phyloP scores from a whole-genome alignment of 2,113 vertebrate genomes.

The Amblyornis subalaris region DNA sequence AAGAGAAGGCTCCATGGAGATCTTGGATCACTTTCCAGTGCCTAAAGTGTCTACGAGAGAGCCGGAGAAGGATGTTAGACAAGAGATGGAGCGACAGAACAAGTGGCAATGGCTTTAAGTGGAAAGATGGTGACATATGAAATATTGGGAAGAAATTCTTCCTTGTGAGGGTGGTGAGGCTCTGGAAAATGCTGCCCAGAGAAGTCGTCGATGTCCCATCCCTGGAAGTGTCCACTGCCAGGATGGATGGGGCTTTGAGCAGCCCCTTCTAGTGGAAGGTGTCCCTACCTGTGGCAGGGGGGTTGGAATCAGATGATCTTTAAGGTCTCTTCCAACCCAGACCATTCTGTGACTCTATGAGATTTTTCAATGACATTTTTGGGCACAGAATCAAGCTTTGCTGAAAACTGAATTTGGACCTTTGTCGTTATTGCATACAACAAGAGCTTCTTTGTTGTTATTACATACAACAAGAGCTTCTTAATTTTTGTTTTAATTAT shows the following conservation, averaged over 20 bases:
- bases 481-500: conserved; percentile 53
- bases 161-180: not conserved
- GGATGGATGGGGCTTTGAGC: not conserved
- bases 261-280: not conserved
- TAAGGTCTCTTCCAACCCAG: not conserved
- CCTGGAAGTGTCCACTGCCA: not conserved
- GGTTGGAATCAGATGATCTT: not conserved
- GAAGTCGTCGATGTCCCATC: not conserved
- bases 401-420: conserved; percentile 1
- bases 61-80: not conserved
- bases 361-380: not conserved
- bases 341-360: not conserved
- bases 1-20: not conserved
- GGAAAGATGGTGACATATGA: not conserved
- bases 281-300: not conserved
- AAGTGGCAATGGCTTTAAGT: not conserved
- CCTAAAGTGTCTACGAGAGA: not conserved
- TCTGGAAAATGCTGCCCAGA: too few species aligned
- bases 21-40: not conserved
- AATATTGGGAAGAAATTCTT: not conserved
- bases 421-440: not conserved
- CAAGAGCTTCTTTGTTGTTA: conserved; percentile 14
- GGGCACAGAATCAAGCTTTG: not conserved
- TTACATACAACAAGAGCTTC: not conserved
- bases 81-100: not conserved